A percentile compares a stretch with the other conserved stretches of the same genome.
These are phyloP conservation scores for Eudemis profundana DNA, from an alignment of 2,888 invertebrate species.

Conservation along the genomic window DNA sequence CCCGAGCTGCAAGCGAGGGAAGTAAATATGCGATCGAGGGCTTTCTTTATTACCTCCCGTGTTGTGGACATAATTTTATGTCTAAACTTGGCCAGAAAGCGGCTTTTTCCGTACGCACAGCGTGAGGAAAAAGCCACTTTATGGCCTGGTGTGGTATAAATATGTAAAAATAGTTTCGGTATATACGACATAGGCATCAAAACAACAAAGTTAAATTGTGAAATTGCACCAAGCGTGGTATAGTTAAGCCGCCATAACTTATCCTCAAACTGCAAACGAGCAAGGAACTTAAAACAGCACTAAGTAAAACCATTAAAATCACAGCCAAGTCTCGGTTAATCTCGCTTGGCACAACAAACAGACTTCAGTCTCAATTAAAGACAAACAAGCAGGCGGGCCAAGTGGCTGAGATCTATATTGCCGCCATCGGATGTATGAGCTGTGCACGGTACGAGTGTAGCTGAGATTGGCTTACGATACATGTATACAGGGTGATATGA, in stretches of 20 bases:
- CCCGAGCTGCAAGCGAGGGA: too few relatives aligned
- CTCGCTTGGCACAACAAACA: constrained; percentile 42
- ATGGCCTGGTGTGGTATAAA: too few relatives aligned
- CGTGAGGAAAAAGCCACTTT: too few relatives aligned
- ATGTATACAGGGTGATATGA: background rate
- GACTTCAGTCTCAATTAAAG: constrained; percentile 40
- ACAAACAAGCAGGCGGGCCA: constrained; percentile 33
- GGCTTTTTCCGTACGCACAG: too few relatives aligned
- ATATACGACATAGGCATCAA: background rate
- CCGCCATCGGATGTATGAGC: constrained; percentile 2
- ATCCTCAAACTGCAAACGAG: constrained; percentile 3
- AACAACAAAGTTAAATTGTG: background rate
- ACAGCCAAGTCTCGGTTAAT: constrained; percentile 44
- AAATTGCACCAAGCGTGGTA: background rate
- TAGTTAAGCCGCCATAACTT: constrained; percentile 16
- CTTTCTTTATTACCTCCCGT: too few relatives aligned
- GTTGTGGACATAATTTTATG: too few relatives aligned
- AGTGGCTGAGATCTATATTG: constrained; percentile 23
- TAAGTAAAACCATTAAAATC: constrained; percentile 44
- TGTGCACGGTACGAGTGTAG: background rate
- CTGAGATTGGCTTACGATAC: constrained; percentile 5
- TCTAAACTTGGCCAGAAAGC: too few relatives aligned
- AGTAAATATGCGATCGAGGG: too few relatives aligned
- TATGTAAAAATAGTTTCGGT: too few relatives aligned
- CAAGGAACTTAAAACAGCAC: constrained; percentile 30